Evolutionary conservation across 2,888 invertebrate species (phyloP), one percentile per base, ranked within the genome.

Genomic region (Drosophila melanosoma): DNA sequence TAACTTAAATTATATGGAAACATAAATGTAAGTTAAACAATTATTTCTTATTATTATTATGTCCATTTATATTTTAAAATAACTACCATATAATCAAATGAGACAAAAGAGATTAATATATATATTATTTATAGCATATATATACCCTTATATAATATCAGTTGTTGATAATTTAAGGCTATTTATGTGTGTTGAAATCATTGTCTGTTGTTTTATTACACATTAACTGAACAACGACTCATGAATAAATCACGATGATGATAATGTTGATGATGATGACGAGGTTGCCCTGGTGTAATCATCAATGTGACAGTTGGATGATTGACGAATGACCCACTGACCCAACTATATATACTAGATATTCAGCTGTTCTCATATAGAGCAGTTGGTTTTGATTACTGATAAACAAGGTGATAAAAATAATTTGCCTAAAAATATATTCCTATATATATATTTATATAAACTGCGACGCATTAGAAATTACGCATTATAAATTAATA

Each of bases 401-500:
- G 75, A 87, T 87, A 87, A 83, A 81, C 75, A 87, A 79, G 74
- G 75, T 75, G 82, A 90, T 90, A 81, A 90, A 89, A 26, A 35
- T 60, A 53, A 66, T 63, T 64, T 65, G 56, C 66, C 77, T 71
- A 79, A 82, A 72, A 69, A 80, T 54, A 45, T n/a, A 40, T n/a
- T n/a, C n/a, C n/a, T 5, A 5, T 10, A 4, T 4, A 23, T 8
- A 45, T 8, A 45, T 23, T 8, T 36, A 35, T 69, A 71, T 62
- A 15, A 61, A 69, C 56, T 88, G 87, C 85, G 90, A 69, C 83
- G 79, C 76, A 84, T 82, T 84, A 66, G 64, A 61, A 69, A 90
- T 90, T 83, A 89, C 85, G 85, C 87, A 56, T 77, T 81, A 80
- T 85, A 75, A 68, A 88, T 75, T 17, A 29, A 53, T 48, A 38